Base-by-base conservation (phyloP, 2,113 vertebrate species). In the Anas platyrhynchos region DNA sequence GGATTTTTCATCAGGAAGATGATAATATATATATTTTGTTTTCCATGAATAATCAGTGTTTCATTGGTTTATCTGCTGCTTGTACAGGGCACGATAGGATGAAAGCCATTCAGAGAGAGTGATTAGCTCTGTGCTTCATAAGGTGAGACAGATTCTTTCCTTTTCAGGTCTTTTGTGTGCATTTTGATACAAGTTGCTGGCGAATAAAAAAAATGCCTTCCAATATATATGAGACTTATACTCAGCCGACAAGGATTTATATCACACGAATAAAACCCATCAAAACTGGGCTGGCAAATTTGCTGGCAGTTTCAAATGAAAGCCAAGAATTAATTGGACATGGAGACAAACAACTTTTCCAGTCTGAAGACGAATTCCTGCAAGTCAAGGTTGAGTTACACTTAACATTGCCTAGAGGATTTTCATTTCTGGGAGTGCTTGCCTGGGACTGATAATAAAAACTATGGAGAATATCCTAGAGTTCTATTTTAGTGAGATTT, bases 371-470 rank as follows among this genome's bases (percentile, higher is more conserved):
- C 6, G 10, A 95, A 94, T 91, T 92, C 44, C 71, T 85, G 41
- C 81, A 94, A 87, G 59, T 89, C 59, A 89, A 92, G 55, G 82
- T 43, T 95, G 78, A 93, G 71, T 94, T 97, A 91, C 94, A 95
- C 85, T 91, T 93, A 85, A 79, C 31, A 85, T 32, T 83, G 91
- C 81, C 87, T 58, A 58, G 78, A 89, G 58, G 55, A 89, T 84
- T 88, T 93, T 94, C 4, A 85, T 92, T 91, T 91, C 81, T 66
- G 59, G 21, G 66, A 92, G 32, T 38, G 27, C 55, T 91, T 92
- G 43, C 62, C 78, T 89, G 48, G 48, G 54, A 84, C 50, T 75
- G 86, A 46, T 31, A 65, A 85, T 25, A 79, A 78, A 87, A 91
- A 22, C 65, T 31, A 77, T 18, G n/a, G 38, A 84, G 81, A 92